Evolutionary conservation across 2,888 invertebrate genomes (phyloP).

Genomic region (Cryptosula pallasiana): DNA sequence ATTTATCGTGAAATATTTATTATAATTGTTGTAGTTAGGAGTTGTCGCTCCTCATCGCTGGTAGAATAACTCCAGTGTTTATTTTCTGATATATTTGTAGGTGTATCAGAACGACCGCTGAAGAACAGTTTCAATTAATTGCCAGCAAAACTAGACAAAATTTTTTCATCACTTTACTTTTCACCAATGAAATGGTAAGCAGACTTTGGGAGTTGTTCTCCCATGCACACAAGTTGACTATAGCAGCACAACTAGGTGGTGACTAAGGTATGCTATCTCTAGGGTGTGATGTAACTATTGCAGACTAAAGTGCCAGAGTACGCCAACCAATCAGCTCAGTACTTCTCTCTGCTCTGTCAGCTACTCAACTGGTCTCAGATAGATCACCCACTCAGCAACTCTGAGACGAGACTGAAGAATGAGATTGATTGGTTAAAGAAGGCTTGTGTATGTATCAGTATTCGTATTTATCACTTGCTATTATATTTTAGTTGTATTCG

Average conservation of each 20-base stretch:
- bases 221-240: too few species aligned
- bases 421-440: constrained; percentile 75
- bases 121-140: constrained; percentile 77
- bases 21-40: too few species aligned
- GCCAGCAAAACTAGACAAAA: constrained; percentile 72
- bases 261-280: too few species aligned
- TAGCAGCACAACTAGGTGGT: too few species aligned
- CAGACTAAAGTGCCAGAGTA: constrained; percentile 64
- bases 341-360: constrained; percentile 61
- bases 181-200: constrained; percentile 48
- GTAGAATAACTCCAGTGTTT: not conserved
- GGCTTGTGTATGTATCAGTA: constrained; percentile 55
- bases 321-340: constrained; percentile 71
- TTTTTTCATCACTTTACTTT: constrained; percentile 65
- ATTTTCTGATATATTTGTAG: constrained; percentile 31
- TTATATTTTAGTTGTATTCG: too few species aligned
- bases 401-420: constrained; percentile 65
- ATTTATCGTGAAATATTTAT: too few species aligned
- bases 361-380: constrained; percentile 28
- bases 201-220: too few species aligned
- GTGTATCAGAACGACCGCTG: constrained; percentile 69
- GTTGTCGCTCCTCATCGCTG: too few species aligned
- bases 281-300: too few species aligned
- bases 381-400: constrained; percentile 59
- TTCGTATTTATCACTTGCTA: too few species aligned